phyloP scores from a whole-genome alignment of 2,888 invertebrate genomes.

The Mesorhabditis belari region DNA sequence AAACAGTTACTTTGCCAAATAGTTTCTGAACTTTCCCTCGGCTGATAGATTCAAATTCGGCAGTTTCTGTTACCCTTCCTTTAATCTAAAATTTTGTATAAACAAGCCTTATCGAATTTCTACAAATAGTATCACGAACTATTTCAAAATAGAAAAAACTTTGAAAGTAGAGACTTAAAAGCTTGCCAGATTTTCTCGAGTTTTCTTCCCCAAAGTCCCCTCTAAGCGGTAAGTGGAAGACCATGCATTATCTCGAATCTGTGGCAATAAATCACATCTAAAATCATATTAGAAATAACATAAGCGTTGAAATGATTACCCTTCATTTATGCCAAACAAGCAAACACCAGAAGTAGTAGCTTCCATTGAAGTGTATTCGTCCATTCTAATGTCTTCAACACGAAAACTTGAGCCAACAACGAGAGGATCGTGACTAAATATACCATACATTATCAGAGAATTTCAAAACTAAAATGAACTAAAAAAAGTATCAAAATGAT shows the following conservation, averaged over 20 bases:
- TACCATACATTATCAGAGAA: neutral
- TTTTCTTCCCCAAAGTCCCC: constrained; percentile 36
- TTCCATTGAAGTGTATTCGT: constrained; percentile 33
- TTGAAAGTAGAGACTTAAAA: too few species aligned
- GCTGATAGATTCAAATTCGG: neutral
- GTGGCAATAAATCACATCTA: constrained; percentile 31
- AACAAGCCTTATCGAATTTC: too few species aligned
- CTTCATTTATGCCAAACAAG: constrained; percentile 2
- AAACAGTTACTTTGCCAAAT: neutral
- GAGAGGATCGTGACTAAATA: constrained; percentile 34
- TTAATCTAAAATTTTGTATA: neutral
- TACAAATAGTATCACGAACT: too few species aligned
- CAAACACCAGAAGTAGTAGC: constrained; percentile 45
- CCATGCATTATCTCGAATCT: constrained; percentile 36
- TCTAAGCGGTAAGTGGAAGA: constrained; percentile 36
- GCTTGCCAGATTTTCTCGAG: constrained; percentile 18
- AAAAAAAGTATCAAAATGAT: too few species aligned
- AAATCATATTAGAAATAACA: neutral
- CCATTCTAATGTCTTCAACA: constrained; percentile 37
- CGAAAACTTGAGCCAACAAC: constrained; percentile 37
- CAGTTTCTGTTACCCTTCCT: neutral
- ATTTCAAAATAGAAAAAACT: too few species aligned
- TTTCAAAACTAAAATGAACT: too few species aligned
- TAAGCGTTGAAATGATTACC: neutral
- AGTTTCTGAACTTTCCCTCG: neutral